phyloP scores from a whole-genome alignment of 2,113 vertebrate genomes.

The Hydropotes inermis region DNA sequence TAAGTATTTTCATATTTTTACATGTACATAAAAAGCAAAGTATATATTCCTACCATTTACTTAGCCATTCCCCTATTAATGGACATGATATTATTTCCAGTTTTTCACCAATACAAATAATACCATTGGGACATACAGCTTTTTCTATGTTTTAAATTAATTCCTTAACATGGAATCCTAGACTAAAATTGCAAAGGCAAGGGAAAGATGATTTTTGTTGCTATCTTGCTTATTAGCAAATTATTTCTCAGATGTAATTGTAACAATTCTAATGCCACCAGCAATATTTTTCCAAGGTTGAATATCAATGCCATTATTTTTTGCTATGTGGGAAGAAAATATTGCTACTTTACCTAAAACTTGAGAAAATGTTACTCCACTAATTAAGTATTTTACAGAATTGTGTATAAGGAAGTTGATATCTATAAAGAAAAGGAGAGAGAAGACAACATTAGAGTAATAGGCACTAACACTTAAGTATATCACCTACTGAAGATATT shows the following conservation, averaged over 20 bases:
- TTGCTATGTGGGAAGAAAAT: neutral
- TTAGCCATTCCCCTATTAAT: neutral
- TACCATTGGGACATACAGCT: neutral
- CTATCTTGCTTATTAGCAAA: neutral
- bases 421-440: neutral
- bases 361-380: slow-evolving; percentile 14
- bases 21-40: neutral
- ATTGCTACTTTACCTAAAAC: neutral
- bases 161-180: neutral
- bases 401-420: slow-evolving; percentile 13
- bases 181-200: neutral
- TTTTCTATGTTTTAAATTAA: neutral
- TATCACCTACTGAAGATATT: neutral
- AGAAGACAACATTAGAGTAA: neutral
- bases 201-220: neutral
- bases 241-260: neutral
- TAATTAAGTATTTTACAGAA: neutral
- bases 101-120: neutral
- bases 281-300: neutral
- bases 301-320: neutral
- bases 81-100: neutral
- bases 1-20: neutral
- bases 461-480: neutral
- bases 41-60: neutral
- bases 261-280: neutral